These are phyloP conservation scores for Sprattus sprattus DNA, from an alignment of 2,113 vertebrate genomes.

Conservation along the genomic window DNA sequence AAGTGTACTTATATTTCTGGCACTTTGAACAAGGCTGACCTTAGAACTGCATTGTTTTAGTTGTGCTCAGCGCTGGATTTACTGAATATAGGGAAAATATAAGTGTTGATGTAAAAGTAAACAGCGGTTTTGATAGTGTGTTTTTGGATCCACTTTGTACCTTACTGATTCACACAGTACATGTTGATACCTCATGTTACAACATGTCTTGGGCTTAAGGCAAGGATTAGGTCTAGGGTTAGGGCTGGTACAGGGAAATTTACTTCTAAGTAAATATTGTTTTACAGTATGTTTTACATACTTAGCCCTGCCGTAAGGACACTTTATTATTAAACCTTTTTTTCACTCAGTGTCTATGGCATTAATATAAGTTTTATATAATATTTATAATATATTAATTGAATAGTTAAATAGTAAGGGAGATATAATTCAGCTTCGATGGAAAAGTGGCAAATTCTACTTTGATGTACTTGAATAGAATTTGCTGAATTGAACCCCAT, in stretches of 20 bases:
- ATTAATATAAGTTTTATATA: background rate
- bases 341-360: background rate
- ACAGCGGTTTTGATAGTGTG: background rate
- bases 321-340: background rate
- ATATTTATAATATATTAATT: background rate
- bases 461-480: background rate
- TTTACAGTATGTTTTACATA: too few species aligned
- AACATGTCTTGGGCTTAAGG: background rate
- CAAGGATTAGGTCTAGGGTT: background rate
- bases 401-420: background rate
- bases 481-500: background rate
- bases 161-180: too few species aligned
- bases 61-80: background rate
- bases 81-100: background rate
- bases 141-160: background rate
- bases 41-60: background rate
- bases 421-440: background rate
- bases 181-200: background rate
- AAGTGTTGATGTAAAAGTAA: background rate
- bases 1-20: constrained; percentile 37
- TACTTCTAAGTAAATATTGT: too few species aligned
- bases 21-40: background rate
- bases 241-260: background rate
- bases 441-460: background rate
- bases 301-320: background rate